Percentiles rank a stretch among this genome's conserved stretches.
phyloP scores from a whole-genome alignment of 2,113 vertebrate genomes.

The Ophthalmolycus amberensis region DNA sequence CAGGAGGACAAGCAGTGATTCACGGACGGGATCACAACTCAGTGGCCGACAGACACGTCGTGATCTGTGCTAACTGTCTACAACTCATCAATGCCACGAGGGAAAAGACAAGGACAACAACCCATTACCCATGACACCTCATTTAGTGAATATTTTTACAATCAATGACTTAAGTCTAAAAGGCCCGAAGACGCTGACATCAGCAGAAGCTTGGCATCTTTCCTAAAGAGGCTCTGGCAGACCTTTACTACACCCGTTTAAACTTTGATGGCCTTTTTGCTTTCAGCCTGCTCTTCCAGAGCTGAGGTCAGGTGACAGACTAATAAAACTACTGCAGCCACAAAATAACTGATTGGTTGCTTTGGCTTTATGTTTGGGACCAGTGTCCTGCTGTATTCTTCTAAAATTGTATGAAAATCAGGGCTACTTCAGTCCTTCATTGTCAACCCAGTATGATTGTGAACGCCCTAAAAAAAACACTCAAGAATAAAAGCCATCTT shows the following conservation, averaged over 20 bases:
- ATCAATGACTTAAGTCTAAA: background rate
- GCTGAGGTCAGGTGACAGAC: background rate
- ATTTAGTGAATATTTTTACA: background rate
- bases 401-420: background rate
- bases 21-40: too few relatives aligned
- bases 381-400: background rate
- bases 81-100: too few relatives aligned
- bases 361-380: background rate
- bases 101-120: too few relatives aligned
- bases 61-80: too few relatives aligned
- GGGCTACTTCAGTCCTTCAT: background rate
- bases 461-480: background rate
- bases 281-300: too few relatives aligned
- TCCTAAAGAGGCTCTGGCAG: background rate
- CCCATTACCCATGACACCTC: too few relatives aligned
- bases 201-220: conserved; percentile 5
- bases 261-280: background rate
- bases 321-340: background rate
- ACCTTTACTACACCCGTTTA: background rate
- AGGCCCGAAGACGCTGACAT: background rate
- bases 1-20: too few relatives aligned
- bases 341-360: background rate
- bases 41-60: too few relatives aligned
- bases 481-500: background rate
- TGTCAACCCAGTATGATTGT: background rate